phyloP scores from a whole-genome alignment of 2,797 vertebrate species.

The Hydrocynus forskahlii region DNA sequence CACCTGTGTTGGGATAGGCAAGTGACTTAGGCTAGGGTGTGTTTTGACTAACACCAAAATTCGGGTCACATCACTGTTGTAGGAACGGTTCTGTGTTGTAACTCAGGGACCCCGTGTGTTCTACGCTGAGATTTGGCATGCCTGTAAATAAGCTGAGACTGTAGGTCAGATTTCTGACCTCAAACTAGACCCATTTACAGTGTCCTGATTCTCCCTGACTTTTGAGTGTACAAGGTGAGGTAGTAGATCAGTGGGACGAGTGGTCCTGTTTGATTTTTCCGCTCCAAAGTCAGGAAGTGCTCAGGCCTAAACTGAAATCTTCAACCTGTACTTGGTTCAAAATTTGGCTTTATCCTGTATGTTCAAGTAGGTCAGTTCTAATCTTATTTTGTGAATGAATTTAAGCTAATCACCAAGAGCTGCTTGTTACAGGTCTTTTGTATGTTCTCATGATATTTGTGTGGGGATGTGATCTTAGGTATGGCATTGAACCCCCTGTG shows the following conservation, averaged over 20 bases:
- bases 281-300: too few relatives aligned
- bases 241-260: too few relatives aligned
- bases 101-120: too few relatives aligned
- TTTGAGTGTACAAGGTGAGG: too few relatives aligned
- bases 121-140: too few relatives aligned
- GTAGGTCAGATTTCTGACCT: not conserved
- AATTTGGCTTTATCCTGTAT: not conserved
- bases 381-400: not conserved
- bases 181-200: not conserved
- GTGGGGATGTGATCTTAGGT: conserved; percentile 71
- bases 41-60: too few relatives aligned
- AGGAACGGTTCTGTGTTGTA: too few relatives aligned
- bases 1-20: too few relatives aligned
- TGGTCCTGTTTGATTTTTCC: too few relatives aligned
- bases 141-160: not conserved
- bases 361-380: not conserved
- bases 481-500: conserved; percentile 93
- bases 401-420: not conserved
- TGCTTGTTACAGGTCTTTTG: not conserved
- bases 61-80: too few relatives aligned
- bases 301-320: not conserved
- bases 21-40: too few relatives aligned
- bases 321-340: not conserved
- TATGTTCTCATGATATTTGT: not conserved
- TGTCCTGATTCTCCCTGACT: too few relatives aligned